Percentiles rank a stretch among this genome's conserved stretches.
phyloP scores from a whole-genome alignment of 2,888 invertebrate genomes.

The Torymus auratus region DNA sequence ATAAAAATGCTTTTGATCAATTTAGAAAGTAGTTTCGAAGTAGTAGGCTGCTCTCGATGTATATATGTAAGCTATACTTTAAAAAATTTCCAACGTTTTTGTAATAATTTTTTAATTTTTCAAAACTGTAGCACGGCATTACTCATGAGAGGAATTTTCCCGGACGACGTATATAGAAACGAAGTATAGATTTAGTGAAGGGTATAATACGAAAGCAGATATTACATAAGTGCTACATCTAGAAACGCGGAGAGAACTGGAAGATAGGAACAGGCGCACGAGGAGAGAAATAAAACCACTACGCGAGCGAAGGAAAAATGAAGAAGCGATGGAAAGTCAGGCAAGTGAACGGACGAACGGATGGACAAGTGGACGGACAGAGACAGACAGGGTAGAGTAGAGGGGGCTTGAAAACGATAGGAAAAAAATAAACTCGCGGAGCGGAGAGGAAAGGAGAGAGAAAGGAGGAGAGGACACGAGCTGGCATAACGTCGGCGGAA shows the following conservation, averaged over 20 bases:
- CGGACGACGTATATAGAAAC: too few species aligned
- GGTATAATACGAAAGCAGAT: slow-evolving; percentile 6
- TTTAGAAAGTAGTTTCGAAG: too few species aligned
- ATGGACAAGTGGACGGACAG: slow-evolving; percentile 43
- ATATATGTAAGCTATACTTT: too few species aligned
- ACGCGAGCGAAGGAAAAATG: slow-evolving; percentile 6
- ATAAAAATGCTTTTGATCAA: too few species aligned
- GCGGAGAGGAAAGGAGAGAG: neutral
- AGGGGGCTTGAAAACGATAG: slow-evolving; percentile 41
- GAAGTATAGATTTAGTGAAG: neutral
- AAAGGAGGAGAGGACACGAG: slow-evolving; percentile 20
- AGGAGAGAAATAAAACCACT: neutral
- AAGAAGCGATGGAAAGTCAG: slow-evolving; percentile 34
- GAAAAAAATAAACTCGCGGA: neutral
- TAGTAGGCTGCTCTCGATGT: too few species aligned
- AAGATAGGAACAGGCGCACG: slow-evolving; percentile 44
- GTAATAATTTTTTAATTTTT: too few species aligned
- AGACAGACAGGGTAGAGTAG: slow-evolving; percentile 55
- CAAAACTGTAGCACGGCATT: too few species aligned
- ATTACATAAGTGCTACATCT: slow-evolving; percentile 11
- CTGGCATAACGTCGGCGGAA: slow-evolving; percentile 34
- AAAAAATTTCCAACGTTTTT: too few species aligned
- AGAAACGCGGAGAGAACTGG: slow-evolving; percentile 54
- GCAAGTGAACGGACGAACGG: slow-evolving; percentile 1
- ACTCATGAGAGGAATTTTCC: too few species aligned